Evolutionary conservation across 2,888 invertebrate genomes (phyloP).

Genomic region (Harpalus rufipes): DNA sequence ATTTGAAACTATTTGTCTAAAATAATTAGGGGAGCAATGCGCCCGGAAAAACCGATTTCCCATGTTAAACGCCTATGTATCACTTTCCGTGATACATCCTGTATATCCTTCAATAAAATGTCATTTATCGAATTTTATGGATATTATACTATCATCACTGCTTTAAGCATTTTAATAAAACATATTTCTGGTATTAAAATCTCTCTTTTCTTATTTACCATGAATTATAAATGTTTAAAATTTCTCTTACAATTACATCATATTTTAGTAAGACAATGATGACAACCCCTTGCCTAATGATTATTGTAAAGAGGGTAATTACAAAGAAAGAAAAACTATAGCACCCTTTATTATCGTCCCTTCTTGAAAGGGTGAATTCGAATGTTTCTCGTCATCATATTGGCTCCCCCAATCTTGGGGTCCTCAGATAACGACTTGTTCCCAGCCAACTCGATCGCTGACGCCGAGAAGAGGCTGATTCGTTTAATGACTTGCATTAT

Average conservation of each 20-base stretch:
- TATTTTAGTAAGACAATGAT: not conserved
- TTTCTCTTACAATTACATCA: not conserved
- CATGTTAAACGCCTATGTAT: too few relatives aligned
- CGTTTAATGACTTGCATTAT: conserved; percentile 60
- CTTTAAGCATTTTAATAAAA: too few relatives aligned
- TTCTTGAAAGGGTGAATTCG: conserved; percentile 37
- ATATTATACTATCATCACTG: too few relatives aligned
- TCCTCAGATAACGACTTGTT: conserved; percentile 54
- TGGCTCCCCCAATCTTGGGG: conserved; percentile 34
- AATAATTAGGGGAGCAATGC: too few relatives aligned
- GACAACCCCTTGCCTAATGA: not conserved
- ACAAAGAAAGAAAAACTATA: conserved; percentile 33
- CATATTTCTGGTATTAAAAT: too few relatives aligned
- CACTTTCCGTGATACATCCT: too few relatives aligned
- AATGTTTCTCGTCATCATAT: conserved; percentile 46
- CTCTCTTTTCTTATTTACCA: too few relatives aligned
- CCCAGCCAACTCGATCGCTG: conserved; percentile 37
- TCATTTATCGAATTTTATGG: too few relatives aligned
- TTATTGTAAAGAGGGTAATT: conserved; percentile 32
- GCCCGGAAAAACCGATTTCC: too few relatives aligned
- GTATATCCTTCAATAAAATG: too few relatives aligned
- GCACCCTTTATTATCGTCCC: not conserved
- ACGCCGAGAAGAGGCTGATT: conserved; percentile 22
- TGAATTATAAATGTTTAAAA: not conserved
- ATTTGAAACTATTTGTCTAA: too few relatives aligned